Conservation (phyloP, 2,888 invertebrate species). For the Drosophila seclusa region DNA sequence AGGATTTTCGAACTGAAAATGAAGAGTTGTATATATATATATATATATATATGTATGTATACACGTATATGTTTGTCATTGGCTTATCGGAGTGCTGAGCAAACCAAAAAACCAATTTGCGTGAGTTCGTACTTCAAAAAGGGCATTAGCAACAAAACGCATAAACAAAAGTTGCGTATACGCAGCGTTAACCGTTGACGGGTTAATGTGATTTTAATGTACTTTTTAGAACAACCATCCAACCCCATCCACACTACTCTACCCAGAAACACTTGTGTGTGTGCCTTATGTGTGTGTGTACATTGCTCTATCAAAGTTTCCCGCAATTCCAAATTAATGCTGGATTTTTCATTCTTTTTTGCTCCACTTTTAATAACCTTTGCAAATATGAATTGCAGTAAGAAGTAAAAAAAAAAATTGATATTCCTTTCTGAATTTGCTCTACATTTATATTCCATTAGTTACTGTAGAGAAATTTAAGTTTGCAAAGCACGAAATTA, state of each 20-base stretch:
- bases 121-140: slow-evolving; percentile 63
- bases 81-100: slow-evolving; percentile 47
- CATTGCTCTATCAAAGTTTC: slow-evolving; percentile 57
- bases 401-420: background rate
- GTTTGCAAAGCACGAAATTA: background rate
- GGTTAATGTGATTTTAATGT: slow-evolving; percentile 80
- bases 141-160: slow-evolving; percentile 68
- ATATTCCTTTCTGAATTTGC: background rate
- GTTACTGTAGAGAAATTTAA: background rate
- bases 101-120: slow-evolving; percentile 48
- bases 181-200: slow-evolving; percentile 74
- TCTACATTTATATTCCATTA: too few relatives aligned
- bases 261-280: slow-evolving; percentile 6
- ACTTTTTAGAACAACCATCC: slow-evolving; percentile 57
- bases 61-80: slow-evolving; percentile 23
- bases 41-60: slow-evolving; percentile 10
- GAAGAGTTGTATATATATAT: slow-evolving; percentile 5
- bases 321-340: slow-evolving; percentile 43
- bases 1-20: slow-evolving; percentile 30
- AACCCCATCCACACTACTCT: background rate
- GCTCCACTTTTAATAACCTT: slow-evolving; percentile 1
- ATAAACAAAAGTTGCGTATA: slow-evolving; percentile 78
- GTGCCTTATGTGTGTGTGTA: slow-evolving; percentile 4
- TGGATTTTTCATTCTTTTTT: slow-evolving; percentile 23
- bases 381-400: slow-evolving; percentile 22